These are phyloP conservation scores for Vicugna pacos DNA, from an alignment of 2,113 vertebrate genomes.

Conservation along the genomic window DNA sequence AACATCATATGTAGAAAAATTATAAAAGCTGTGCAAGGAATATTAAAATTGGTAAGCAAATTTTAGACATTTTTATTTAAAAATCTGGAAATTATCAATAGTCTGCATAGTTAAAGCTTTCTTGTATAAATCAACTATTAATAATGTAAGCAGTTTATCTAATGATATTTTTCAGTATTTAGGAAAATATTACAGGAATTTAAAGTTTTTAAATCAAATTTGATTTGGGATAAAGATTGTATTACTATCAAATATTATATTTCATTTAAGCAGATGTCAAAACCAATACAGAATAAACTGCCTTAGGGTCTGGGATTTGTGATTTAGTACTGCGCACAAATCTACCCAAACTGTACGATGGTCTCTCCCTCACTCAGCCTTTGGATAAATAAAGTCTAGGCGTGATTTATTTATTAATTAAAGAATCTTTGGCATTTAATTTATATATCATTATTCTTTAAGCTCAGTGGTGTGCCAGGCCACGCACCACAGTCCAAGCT, in stretches of 20 bases:
- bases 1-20: not conserved
- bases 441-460: not conserved
- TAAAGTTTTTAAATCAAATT: not conserved
- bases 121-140: not conserved
- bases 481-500: not conserved
- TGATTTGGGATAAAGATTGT: not conserved
- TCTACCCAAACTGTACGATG: constrained; percentile 62
- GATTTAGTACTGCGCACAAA: constrained; percentile 65
- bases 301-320: constrained; percentile 54
- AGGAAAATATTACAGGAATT: not conserved
- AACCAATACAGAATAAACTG: not conserved
- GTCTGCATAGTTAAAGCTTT: not conserved
- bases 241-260: not conserved
- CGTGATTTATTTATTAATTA: constrained; percentile 71
- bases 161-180: not conserved
- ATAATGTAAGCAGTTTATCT: not conserved
- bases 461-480: not conserved
- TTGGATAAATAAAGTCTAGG: constrained; percentile 66
- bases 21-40: not conserved
- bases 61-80: not conserved
- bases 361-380: constrained; percentile 51
- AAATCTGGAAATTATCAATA: not conserved
- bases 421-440: constrained; percentile 52
- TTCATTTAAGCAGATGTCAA: constrained; percentile 57
- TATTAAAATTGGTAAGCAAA: not conserved